Conservation (phyloP, 2,113 vertebrate genomes). For the Balaeniceps rex region DNA sequence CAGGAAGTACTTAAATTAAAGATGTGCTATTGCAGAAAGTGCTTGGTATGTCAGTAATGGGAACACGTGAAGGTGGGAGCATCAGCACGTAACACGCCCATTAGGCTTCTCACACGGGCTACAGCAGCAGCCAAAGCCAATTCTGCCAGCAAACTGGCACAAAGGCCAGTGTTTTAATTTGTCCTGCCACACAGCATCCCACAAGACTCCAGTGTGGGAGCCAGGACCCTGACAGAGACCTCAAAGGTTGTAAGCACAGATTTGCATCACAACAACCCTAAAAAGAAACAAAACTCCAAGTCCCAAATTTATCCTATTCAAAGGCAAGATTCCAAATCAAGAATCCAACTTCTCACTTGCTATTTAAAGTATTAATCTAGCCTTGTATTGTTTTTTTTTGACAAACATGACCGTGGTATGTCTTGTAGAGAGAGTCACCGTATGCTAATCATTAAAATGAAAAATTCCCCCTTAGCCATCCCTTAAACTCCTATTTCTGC, state of each 20-base stretch:
- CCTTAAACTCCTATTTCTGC: neutral
- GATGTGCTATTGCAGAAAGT: neutral
- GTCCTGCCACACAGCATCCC: neutral
- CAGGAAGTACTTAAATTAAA: neutral
- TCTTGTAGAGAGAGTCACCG: neutral
- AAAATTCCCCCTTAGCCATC: neutral
- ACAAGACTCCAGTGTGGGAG: neutral
- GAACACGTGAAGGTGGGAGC: neutral
- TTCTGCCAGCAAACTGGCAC: neutral
- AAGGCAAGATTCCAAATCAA: neutral
- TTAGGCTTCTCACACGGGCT: neutral
- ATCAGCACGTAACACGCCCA: neutral
- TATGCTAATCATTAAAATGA: neutral
- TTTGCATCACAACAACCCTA: neutral
- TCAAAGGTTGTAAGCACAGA: neutral
- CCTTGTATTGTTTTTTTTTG: neutral
- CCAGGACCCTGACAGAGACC: neutral
- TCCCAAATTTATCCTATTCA: neutral
- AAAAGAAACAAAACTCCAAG: neutral
- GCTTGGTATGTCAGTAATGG: fast-evolving
- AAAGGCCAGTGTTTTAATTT: neutral
- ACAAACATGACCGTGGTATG: fast-evolving
- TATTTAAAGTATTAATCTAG: neutral
- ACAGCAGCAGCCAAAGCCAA: neutral
- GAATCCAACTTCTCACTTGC: neutral